Evolutionary conservation across 2,797 vertebrate species (phyloP).

Genomic region (Dendrocincla fuliginosa): DNA sequence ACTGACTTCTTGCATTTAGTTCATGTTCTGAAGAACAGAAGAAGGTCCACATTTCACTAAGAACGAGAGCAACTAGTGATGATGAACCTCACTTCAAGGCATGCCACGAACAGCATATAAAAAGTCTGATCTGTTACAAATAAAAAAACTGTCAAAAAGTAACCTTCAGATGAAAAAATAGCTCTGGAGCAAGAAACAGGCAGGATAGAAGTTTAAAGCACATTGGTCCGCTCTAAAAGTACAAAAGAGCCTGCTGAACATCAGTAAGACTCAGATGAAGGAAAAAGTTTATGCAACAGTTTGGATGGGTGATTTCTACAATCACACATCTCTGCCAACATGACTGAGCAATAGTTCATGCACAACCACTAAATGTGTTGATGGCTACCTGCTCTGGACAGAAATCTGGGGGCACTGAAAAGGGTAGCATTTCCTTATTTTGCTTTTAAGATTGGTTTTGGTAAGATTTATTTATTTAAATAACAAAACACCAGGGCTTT

Average conservation of each 20-base stretch:
- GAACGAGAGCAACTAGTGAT: not conserved
- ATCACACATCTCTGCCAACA: not conserved
- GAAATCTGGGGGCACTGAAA: not conserved
- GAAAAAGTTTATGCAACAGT: not conserved
- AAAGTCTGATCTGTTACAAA: not conserved
- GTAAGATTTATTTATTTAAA: not conserved
- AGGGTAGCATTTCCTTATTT: not conserved
- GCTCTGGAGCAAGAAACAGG: not conserved
- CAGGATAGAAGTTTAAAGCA: not conserved
- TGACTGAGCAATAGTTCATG: accelerated
- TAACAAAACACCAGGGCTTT: not conserved
- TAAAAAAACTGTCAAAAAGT: not conserved
- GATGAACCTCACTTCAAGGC: not conserved
- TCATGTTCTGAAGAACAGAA: not conserved
- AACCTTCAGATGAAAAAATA: not conserved
- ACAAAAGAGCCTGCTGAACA: not conserved
- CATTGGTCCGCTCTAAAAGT: accelerated
- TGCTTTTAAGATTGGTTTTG: not conserved
- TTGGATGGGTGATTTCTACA: not conserved
- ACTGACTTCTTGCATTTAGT: not conserved
- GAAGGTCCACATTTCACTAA: not conserved
- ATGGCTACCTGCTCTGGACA: not conserved
- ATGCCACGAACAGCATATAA: not conserved
- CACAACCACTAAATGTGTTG: not conserved
- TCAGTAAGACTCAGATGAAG: not conserved